A percentile compares a stretch with the other conserved stretches of the same genome.
phyloP scores from a whole-genome alignment of 2,797 vertebrate species.

The Lacerta bilineata region DNA sequence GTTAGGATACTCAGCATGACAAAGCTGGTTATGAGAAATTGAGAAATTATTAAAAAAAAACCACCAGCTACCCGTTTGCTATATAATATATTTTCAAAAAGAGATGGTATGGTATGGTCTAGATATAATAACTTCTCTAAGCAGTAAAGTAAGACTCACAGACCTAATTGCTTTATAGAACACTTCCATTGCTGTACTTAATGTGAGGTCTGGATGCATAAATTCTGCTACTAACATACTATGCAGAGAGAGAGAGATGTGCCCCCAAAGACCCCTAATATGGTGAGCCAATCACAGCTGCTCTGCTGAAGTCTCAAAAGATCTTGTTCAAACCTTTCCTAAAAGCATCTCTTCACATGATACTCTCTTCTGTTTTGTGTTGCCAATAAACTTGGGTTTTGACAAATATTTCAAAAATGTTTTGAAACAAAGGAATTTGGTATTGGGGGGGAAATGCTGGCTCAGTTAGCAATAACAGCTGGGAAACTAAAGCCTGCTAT shows the following conservation, averaged over 20 bases:
- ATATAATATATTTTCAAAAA: conserved; percentile 41
- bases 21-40: conserved; percentile 23
- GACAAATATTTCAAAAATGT: background rate
- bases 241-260: conserved; percentile 3
- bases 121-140: conserved; percentile 29
- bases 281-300: background rate
- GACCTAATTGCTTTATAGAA: conserved; percentile 34
- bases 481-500: conserved; percentile 34
- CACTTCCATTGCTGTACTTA: conserved; percentile 18
- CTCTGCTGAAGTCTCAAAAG: conserved; percentile 27
- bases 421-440: conserved; percentile 36
- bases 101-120: conserved; percentile 12
- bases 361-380: background rate
- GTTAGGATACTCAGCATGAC: conserved; percentile 47
- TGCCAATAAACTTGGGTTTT: conserved; percentile 45
- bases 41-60: background rate
- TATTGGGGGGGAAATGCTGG: conserved; percentile 22
- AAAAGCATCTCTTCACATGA: conserved; percentile 5
- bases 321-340: conserved; percentile 32
- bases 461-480: background rate
- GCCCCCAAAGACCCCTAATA: conserved; percentile 18
- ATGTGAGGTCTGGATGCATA: conserved; percentile 14
- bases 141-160: conserved; percentile 3
- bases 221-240: conserved; percentile 3
- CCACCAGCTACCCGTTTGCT: background rate